Conservation (phyloP, 1,140 invertebrate species). For the Ips typographus region DNA sequence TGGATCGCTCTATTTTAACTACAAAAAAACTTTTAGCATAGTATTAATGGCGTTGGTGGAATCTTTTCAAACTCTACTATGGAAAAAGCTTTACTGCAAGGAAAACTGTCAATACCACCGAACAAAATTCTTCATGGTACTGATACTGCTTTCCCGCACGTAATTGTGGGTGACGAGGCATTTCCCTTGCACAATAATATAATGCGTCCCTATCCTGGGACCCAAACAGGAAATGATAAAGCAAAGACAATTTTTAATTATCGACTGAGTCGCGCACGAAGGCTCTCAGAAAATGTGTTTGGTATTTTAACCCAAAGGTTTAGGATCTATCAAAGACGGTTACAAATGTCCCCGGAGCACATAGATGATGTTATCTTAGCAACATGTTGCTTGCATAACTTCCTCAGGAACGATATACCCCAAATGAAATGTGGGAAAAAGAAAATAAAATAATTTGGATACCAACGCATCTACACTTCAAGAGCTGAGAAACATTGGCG, state of each 20-base stretch:
- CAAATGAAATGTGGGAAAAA: too few relatives aligned
- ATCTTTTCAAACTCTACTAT: constrained; percentile 37
- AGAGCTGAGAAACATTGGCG: constrained; percentile 17
- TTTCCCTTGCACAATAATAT: constrained; percentile 34
- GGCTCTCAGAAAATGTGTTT: constrained; percentile 21
- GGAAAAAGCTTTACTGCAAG: constrained; percentile 15
- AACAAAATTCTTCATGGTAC: constrained; percentile 22
- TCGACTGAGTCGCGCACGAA: constrained; percentile 10
- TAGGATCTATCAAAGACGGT: constrained; percentile 21
- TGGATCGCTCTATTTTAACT: constrained; percentile 52
- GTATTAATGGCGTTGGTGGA: constrained; percentile 53
- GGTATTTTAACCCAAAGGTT: constrained; percentile 18
- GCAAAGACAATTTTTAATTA: constrained; percentile 33
- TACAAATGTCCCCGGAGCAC: constrained; percentile 28
- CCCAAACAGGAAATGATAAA: constrained; percentile 35
- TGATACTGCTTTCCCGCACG: constrained; percentile 36
- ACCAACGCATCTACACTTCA: neutral
- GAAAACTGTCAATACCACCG: constrained; percentile 14
- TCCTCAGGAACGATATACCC: constrained; percentile 18
- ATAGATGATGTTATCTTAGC: constrained; percentile 21
- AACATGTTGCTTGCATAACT: constrained; percentile 34
- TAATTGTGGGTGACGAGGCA: constrained; percentile 40
- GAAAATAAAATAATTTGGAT: constrained; percentile 9
- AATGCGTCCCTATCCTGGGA: constrained; percentile 27
- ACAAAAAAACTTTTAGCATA: constrained; percentile 54